Base-by-base conservation (phyloP, 2,888 invertebrate species). In the Macaria liturata region DNA sequence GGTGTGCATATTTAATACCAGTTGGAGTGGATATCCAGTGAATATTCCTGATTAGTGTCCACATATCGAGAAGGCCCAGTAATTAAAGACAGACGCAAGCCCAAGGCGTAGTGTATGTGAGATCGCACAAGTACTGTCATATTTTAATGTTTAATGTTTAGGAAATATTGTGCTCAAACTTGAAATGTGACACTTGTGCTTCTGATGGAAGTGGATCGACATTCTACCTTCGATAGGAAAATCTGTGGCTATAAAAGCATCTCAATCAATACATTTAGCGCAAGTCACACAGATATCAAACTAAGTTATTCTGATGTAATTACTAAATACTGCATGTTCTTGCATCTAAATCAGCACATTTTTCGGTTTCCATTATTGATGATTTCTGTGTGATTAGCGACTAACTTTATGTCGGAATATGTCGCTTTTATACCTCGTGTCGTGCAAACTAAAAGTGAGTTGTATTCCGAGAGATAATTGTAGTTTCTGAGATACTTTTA, bases 131-230 rank as follows among this genome's bases (percentile, higher is more conserved):
- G 72, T 62, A 57, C 58, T 64, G 76, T 80, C 75, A 80, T 79
- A 76, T 81, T 83, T 80, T 72, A 78, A 76, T 70, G 66, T 70
- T 65, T 50, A 65, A 64, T 63, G 45, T 59, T 59, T 59, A 59
- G 62, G 62, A 69, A 62, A 53, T 59, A 57, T 62, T 65, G 67
- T 65, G 75, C 70, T 68, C 71, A 68, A 69, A 75, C 73, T 74
- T 78, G 72, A 80, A 79, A 77, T 80, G 73, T 81, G 79, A 76
- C 79, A 71, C 75, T 74, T 76, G 78, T 79, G 82, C 70, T 67
- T 46, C 34, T 37, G 47, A 46, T 57, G 66, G 59, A 68, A 57
- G 64, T 69, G 70, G 68, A 75, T 42, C 9, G 42, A 42, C 67
- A 72, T 75, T 73, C 69, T 74, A 68, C 65, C 69, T 64, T 70